Base-by-base conservation (phyloP, 2,888 invertebrate genomes). In the Sinotaia quadrata region DNA sequence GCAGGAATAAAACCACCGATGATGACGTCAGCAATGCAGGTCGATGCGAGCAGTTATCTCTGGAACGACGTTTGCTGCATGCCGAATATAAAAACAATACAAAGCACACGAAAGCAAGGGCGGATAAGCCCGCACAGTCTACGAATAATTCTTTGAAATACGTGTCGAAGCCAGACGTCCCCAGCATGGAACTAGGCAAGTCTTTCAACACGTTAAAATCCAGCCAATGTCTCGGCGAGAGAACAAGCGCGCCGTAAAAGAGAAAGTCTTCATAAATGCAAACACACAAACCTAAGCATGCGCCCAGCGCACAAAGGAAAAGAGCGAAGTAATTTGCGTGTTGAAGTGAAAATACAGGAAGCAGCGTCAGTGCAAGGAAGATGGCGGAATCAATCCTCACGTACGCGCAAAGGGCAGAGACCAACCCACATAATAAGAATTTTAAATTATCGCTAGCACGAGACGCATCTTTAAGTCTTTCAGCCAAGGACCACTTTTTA, bases 141-240 rank as follows among this genome's bases (percentile, higher is more conserved):
- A 66, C 47, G n/a, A 76, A 51, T 29, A 78, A 34, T 10, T 51
- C n/a, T 5, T 59, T 67, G 5, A 76, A 18, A 57, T 78, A 79
- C 10, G 56, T 62, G 10, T 29, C 27, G 10, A 51, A 21, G 21
- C 59, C 54, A 18, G 57, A 54, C 33, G 37, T 29, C 4, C 80
- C 80, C 67, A 83, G 78, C 2, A 78, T 52, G 7, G 63, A 49
- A 1, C 74, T 67, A 5, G 78, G 68, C 24, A 72, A 52, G 33
- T 78, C 73, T 3, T 73, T 71, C 2, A 70, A 54, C 0, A 83
- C 76, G 56, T 85, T 85, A 61, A 85, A 85, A 36, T 72, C 71
- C 8, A 79, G 63, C 85, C 85, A 85, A 58, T 83, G 81, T 24
- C 62, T 51, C 12, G 83, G 83, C 10, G 84, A 81, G 7, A 83